phyloP scores from a whole-genome alignment of 2,113 vertebrate genomes.

The Parus major region DNA sequence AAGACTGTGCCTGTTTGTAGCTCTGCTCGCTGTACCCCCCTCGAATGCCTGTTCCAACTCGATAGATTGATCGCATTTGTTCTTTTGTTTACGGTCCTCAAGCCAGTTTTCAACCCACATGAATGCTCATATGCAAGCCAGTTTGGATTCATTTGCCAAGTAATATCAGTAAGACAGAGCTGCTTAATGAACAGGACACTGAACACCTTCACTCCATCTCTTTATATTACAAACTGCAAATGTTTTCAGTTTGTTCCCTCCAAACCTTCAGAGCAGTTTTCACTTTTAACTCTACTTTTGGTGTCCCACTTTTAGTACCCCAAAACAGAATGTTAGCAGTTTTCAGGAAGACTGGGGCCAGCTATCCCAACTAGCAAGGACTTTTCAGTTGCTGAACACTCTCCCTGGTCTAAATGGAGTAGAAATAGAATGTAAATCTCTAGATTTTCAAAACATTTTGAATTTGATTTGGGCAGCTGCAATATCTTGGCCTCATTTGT shows the following conservation, averaged over 20 bases:
- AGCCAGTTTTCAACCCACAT: conserved; percentile 62
- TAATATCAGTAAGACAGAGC: conserved; percentile 1
- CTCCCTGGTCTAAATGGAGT: not conserved
- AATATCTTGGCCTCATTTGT: not conserved
- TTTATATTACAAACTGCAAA: not conserved
- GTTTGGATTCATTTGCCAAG: conserved; percentile 16
- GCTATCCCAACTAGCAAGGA: not conserved
- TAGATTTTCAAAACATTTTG: not conserved
- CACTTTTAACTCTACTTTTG: not conserved
- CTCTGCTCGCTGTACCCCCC: not conserved
- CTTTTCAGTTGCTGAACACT: not conserved
- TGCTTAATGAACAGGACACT: not conserved
- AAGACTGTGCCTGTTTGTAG: not conserved
- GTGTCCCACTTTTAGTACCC: not conserved
- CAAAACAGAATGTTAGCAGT: not conserved
- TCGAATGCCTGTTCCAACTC: conserved; percentile 45
- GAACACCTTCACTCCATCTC: not conserved
- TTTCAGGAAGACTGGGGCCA: not conserved
- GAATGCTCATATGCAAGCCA: conserved; percentile 6
- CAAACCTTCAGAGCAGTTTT: not conserved
- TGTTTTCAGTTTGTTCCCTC: not conserved
- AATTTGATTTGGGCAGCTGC: not conserved
- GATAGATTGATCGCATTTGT: conserved; percentile 56
- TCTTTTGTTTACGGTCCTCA: conserved; percentile 56
- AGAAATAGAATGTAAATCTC: not conserved